A percentile compares a stretch with the other conserved stretches of the same genome.
phyloP scores from a whole-genome alignment of 30 jellyfish, hydroid and myxozoan genomes.

The Aurelia aurita region DNA sequence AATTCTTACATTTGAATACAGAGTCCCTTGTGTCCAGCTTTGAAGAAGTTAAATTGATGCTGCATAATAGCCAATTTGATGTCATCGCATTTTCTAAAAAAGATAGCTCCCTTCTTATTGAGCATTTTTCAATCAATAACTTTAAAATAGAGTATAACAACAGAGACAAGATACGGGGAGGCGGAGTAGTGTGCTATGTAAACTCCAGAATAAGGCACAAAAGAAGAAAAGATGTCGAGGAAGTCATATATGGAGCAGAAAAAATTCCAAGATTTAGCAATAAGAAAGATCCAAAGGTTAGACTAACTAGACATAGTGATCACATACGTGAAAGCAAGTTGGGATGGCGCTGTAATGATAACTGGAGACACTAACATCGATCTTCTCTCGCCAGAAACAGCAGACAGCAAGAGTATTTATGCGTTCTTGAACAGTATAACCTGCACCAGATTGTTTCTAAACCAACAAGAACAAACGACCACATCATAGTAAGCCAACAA shows the following conservation, averaged over 20 bases:
- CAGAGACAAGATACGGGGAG: slow-evolving; percentile 52
- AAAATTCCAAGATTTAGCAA: not conserved
- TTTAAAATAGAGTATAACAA: slow-evolving; percentile 3
- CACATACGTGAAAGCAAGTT: slow-evolving; percentile 35
- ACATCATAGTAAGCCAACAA: not conserved
- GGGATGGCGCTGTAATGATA: slow-evolving; percentile 30
- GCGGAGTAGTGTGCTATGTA: slow-evolving; percentile 52
- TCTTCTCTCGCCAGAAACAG: slow-evolving; percentile 34
- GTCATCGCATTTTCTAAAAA: too few species aligned
- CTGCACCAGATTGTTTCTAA: slow-evolving; percentile 1
- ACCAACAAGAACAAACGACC: slow-evolving; percentile 32
- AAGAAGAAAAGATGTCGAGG: slow-evolving; percentile 8
- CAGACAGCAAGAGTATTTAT: slow-evolving; percentile 14
- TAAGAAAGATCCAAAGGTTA: too few species aligned
- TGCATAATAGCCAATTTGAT: too few species aligned
- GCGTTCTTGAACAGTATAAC: slow-evolving; percentile 10
- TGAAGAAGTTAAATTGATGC: too few species aligned
- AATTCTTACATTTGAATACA: not conserved
- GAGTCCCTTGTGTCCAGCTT: slow-evolving; percentile 6
- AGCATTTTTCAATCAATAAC: not conserved
- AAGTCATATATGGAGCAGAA: not conserved
- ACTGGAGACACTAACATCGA: slow-evolving; percentile 59
- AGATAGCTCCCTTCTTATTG: too few species aligned
- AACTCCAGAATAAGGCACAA: slow-evolving; percentile 5
- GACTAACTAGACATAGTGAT: slow-evolving; percentile 15